Evolutionary conservation across 2,113 vertebrate species (phyloP).

Genomic region (Hystrix brachyura): DNA sequence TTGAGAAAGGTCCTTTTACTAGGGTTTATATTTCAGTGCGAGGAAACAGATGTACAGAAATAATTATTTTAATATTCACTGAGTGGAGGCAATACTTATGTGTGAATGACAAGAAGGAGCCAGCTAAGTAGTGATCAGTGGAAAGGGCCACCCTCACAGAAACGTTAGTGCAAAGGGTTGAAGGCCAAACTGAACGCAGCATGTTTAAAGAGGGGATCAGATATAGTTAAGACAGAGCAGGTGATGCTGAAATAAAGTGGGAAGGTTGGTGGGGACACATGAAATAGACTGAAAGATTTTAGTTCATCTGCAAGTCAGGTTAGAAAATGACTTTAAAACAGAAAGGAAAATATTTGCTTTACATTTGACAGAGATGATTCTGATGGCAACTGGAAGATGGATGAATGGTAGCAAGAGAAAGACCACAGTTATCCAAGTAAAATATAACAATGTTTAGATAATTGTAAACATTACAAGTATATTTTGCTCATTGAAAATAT

Average conservation of each 20-base stretch:
- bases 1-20: not conserved
- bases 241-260: not conserved
- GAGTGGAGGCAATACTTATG: not conserved
- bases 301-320: not conserved
- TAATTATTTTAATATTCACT: not conserved
- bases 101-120: not conserved
- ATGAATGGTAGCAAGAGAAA: not conserved
- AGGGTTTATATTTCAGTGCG: not conserved
- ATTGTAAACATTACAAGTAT: not conserved
- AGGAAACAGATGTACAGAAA: not conserved
- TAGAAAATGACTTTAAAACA: not conserved
- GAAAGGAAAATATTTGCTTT: not conserved
- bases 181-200: not conserved
- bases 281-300: not conserved
- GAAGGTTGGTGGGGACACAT: fast-evolving
- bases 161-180: not conserved
- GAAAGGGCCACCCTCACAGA: not conserved
- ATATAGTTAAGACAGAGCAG: not conserved
- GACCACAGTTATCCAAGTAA: not conserved
- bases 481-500: not conserved
- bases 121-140: fast-evolving
- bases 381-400: not conserved
- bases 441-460: not conserved
- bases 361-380: not conserved
- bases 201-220: fast-evolving